Conservation (phyloP, 2,797 vertebrate species). For the Spondyliosoma cantharus region DNA sequence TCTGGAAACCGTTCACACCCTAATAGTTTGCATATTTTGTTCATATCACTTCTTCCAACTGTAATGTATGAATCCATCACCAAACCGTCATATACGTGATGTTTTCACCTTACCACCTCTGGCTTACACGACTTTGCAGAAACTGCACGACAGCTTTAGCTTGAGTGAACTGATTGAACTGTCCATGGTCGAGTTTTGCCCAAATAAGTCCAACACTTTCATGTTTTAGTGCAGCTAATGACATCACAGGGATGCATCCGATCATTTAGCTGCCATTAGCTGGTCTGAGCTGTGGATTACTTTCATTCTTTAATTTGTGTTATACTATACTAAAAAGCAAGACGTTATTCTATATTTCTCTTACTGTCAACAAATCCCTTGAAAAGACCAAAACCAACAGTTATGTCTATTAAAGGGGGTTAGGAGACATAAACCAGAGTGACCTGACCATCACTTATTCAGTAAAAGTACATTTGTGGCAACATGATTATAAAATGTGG, state of each 20-base stretch:
- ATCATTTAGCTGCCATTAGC: not conserved
- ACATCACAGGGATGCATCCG: not conserved
- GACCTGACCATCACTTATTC: too few species aligned
- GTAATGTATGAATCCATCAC: not conserved
- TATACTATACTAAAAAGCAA: too few species aligned
- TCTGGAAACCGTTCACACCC: constrained; percentile 21
- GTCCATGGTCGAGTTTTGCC: not conserved
- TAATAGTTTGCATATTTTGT: constrained; percentile 2
- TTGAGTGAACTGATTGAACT: not conserved
- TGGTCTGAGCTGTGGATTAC: not conserved
- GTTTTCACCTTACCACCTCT: constrained; percentile 7
- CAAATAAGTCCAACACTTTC: not conserved
- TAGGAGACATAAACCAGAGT: too few species aligned
- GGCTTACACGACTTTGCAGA: constrained; percentile 1
- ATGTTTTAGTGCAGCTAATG: too few species aligned
- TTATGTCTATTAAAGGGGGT: not conserved
- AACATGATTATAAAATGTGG: too few species aligned
- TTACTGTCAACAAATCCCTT: not conserved
- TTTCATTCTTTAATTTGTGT: too few species aligned
- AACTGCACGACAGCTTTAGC: not conserved
- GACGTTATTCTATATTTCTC: too few species aligned
- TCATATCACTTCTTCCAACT: constrained; percentile 9
- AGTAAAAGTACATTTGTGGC: too few species aligned
- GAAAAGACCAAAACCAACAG: constrained; percentile 10
- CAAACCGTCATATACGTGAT: not conserved